Percentiles rank a stretch among this genome's conserved stretches.
These are phyloP conservation scores for Cephus rjabovi DNA, from an alignment of 2,888 invertebrate genomes.

Conservation along the genomic window DNA sequence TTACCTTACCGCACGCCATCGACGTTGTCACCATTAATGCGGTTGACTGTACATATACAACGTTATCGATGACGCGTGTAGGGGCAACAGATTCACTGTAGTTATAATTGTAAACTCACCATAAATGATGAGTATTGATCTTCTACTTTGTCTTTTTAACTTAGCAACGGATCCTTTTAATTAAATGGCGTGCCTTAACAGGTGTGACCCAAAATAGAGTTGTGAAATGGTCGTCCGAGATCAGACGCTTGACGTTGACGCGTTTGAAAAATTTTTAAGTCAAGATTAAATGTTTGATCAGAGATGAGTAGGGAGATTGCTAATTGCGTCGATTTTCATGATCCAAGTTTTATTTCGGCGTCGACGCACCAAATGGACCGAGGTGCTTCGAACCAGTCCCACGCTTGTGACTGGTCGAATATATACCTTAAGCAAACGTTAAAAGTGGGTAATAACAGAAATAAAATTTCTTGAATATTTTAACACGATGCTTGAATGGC, in stretches of 20 bases:
- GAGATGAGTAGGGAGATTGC: too few species aligned
- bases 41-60: not conserved
- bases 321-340: too few species aligned
- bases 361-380: too few species aligned
- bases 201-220: not conserved
- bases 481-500: too few species aligned
- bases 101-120: not conserved
- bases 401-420: too few species aligned
- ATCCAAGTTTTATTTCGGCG: too few species aligned
- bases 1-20: too few species aligned
- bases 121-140: not conserved
- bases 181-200: not conserved
- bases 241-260: not conserved
- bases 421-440: too few species aligned
- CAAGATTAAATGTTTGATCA: not conserved
- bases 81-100: not conserved
- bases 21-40: too few species aligned
- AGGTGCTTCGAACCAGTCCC: too few species aligned
- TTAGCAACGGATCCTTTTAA: not conserved
- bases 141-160: not conserved
- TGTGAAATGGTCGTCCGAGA: not conserved
- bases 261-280: not conserved
- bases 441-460: too few species aligned
- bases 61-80: not conserved
- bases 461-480: too few species aligned